These are phyloP conservation scores for Macaria liturata DNA, from an alignment of 2,888 invertebrate genomes.

Conservation along the genomic window DNA sequence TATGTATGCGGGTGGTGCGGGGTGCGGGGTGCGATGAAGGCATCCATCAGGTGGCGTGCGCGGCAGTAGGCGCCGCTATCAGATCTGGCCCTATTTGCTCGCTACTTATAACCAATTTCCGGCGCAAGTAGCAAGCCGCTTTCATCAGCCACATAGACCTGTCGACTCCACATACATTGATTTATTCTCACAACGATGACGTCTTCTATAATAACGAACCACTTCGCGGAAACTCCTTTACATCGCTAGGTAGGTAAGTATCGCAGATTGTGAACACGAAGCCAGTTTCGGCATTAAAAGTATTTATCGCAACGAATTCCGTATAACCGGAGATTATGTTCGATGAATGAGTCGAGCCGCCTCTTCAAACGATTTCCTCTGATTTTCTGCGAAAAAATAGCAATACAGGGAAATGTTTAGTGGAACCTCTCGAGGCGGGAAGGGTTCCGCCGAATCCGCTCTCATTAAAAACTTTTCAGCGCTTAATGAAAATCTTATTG, in stretches of 20 bases:
- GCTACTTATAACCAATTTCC: slow-evolving; percentile 78
- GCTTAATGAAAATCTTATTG: slow-evolving; percentile 82
- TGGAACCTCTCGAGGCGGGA: slow-evolving; percentile 41
- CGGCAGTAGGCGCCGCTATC: slow-evolving; percentile 67
- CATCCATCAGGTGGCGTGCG: slow-evolving; percentile 79
- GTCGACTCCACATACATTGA: slow-evolving; percentile 1
- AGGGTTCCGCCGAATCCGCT: slow-evolving; percentile 65
- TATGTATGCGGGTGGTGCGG: neutral
- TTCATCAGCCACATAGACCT: slow-evolving; percentile 26
- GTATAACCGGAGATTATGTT: neutral
- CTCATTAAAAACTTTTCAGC: slow-evolving; percentile 80
- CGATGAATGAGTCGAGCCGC: neutral
- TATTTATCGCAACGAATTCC: too few relatives aligned
- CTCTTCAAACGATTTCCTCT: slow-evolving; percentile 18
- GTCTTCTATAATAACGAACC: too few relatives aligned
- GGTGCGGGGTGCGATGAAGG: slow-evolving; percentile 55
- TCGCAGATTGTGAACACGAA: too few relatives aligned
- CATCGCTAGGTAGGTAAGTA: too few relatives aligned
- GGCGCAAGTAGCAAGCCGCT: slow-evolving; percentile 56
- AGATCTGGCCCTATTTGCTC: slow-evolving; percentile 72
- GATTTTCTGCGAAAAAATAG: slow-evolving; percentile 25
- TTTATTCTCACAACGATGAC: too few relatives aligned
- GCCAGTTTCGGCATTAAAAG: too few relatives aligned
- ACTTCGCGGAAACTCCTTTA: too few relatives aligned
- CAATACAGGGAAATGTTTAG: slow-evolving; percentile 30